Percentiles rank a stretch among this genome's conserved stretches.
phyloP scores from a whole-genome alignment of 2,797 vertebrate genomes.

The Sebastes hubbsi region DNA sequence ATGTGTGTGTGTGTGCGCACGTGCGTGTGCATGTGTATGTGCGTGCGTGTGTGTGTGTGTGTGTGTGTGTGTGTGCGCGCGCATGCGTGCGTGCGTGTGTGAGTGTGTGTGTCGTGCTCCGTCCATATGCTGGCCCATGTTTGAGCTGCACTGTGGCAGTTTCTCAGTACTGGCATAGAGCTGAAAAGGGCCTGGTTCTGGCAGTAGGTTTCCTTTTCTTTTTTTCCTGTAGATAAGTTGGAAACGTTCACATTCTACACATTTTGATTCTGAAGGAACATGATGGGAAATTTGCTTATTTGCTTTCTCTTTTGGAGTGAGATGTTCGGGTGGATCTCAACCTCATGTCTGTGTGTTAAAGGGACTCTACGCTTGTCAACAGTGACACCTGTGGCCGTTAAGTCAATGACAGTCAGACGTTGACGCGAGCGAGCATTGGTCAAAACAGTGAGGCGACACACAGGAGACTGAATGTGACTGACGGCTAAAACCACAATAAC shows the following conservation, averaged over 20 bases:
- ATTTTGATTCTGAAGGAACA: background rate
- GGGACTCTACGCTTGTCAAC: background rate
- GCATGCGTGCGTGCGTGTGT: background rate
- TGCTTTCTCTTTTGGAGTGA: background rate
- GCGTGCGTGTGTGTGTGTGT: background rate
- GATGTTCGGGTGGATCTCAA: background rate
- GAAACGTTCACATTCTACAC: background rate
- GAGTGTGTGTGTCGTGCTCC: background rate
- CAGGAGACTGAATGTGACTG: no score
- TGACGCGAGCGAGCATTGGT: no score
- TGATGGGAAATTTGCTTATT: background rate
- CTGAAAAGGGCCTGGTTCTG: constrained; percentile 2
- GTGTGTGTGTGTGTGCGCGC: background rate
- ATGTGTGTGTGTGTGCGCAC: background rate
- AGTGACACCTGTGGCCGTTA: background rate
- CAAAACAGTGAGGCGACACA: no score
- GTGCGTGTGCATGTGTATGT: background rate
- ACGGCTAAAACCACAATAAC: no score
- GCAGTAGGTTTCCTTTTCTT: background rate
- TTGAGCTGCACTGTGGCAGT: constrained; percentile 7
- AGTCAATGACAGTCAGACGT: no score
- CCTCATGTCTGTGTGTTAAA: background rate
- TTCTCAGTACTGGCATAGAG: background rate
- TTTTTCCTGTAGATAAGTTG: background rate
- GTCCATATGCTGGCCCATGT: constrained; percentile 11